phyloP scores from a whole-genome alignment of 2,113 vertebrate genomes.

The Carettochelys insculpta region DNA sequence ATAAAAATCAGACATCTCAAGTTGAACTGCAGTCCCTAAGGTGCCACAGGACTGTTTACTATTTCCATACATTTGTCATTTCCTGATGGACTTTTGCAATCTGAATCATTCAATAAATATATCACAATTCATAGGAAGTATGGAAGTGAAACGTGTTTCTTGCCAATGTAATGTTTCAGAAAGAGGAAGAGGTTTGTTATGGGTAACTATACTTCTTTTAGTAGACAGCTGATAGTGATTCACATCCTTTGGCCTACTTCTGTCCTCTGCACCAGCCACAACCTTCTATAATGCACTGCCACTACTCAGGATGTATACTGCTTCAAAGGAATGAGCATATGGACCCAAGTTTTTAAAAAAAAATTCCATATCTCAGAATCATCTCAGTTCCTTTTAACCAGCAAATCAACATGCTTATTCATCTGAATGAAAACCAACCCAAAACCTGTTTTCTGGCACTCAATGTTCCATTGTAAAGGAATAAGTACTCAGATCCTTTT shows the following conservation, averaged over 20 bases:
- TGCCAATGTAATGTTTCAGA: not conserved
- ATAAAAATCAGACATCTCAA: not conserved
- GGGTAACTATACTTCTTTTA: not conserved
- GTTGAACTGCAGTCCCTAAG: not conserved
- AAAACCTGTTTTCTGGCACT: not conserved
- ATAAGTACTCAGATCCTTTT: not conserved
- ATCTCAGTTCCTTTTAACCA: not conserved
- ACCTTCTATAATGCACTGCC: not conserved
- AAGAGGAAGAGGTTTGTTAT: not conserved
- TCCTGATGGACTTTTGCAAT: not conserved
- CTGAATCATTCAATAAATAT: not conserved
- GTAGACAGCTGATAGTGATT: not conserved
- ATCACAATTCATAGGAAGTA: not conserved
- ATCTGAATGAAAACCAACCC: not conserved
- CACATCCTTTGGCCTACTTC: not conserved
- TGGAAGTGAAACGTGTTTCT: not conserved
- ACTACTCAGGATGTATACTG: not conserved
- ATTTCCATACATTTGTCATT: not conserved
- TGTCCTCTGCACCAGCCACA: not conserved
- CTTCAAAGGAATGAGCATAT: not conserved
- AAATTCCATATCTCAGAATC: not conserved
- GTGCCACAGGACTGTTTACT: too few species aligned
- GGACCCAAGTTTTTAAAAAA: not conserved
- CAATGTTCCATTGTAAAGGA: not conserved
- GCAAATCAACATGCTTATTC: not conserved